These are phyloP conservation scores for Tethea ocularis DNA, from an alignment of 2,888 invertebrate genomes.

Conservation along the genomic window DNA sequence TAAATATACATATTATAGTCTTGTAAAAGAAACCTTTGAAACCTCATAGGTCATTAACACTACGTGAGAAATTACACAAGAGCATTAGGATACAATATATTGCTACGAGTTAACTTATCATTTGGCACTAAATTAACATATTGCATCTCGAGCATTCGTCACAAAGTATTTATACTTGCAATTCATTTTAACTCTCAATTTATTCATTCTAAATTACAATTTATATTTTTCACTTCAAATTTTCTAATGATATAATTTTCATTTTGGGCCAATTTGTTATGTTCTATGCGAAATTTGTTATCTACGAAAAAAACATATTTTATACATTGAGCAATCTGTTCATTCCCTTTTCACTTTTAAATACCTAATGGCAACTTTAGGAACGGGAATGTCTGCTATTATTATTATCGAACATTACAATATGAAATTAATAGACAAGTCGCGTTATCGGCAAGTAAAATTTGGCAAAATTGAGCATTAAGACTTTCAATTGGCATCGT, in stretches of 20 bases:
- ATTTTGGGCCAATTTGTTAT: slow-evolving; percentile 66
- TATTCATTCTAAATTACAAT: slow-evolving; percentile 67
- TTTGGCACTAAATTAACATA: slow-evolving; percentile 84
- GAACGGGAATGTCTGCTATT: slow-evolving; percentile 52
- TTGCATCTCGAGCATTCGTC: slow-evolving; percentile 81
- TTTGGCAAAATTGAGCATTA: slow-evolving; percentile 84
- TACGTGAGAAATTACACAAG: slow-evolving; percentile 81
- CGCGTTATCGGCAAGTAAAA: slow-evolving; percentile 78
- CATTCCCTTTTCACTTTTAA: slow-evolving; percentile 50
- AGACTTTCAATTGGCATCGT: slow-evolving; percentile 78
- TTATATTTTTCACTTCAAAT: slow-evolving; percentile 49
- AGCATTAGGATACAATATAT: slow-evolving; percentile 81
- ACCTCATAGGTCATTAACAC: slow-evolving; percentile 82
- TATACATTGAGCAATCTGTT: slow-evolving; percentile 73
- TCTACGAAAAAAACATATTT: slow-evolving; percentile 62
- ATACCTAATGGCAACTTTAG: slow-evolving; percentile 40
- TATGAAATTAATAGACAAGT: slow-evolving; percentile 72
- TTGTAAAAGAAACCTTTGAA: slow-evolving; percentile 82
- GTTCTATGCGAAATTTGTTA: slow-evolving; percentile 48
- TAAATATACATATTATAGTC: slow-evolving; percentile 83
- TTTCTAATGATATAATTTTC: slow-evolving; percentile 68
- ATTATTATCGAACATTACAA: slow-evolving; percentile 44
- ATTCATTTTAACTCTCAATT: slow-evolving; percentile 67
- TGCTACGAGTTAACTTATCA: slow-evolving; percentile 84
- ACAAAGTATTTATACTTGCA: slow-evolving; percentile 71